These are phyloP conservation scores for Campoletis sonorensis DNA, from an alignment of 1,140 invertebrate species.

Conservation along the genomic window DNA sequence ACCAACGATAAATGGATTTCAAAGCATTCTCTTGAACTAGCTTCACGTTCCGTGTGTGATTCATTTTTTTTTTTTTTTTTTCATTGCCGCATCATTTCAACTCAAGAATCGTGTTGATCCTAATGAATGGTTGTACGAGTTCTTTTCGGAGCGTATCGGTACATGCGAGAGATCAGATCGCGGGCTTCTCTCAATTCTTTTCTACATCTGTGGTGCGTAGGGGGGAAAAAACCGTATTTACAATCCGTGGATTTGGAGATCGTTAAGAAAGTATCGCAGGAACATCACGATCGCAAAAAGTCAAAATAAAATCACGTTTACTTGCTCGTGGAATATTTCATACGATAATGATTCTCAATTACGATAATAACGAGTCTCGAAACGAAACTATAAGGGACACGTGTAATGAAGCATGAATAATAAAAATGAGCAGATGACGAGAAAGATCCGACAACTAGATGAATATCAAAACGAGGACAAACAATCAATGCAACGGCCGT, in stretches of 20 bases:
- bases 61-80: conserved; percentile 18
- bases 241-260: conserved; percentile 34
- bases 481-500: background rate
- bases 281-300: background rate
- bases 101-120: conserved; percentile 22
- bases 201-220: background rate
- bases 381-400: background rate
- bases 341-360: conserved; percentile 30
- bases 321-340: background rate
- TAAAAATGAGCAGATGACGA: conserved; percentile 4
- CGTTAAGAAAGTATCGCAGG: background rate
- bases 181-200: conserved; percentile 22
- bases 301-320: background rate
- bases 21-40: conserved; percentile 22
- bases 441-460: background rate
- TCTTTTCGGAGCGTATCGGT: conserved; percentile 22
- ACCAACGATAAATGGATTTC: conserved; percentile 24
- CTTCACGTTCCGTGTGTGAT: conserved; percentile 28
- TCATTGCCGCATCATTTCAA: conserved; percentile 1
- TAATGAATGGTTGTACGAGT: conserved; percentile 49
- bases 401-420: background rate
- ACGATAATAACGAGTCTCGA: background rate
- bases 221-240: conserved; percentile 15
- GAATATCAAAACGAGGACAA: conserved; percentile 5
- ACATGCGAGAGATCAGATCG: conserved; percentile 16